Percentiles rank a stretch among this genome's conserved stretches.
Evolutionary conservation across 2,113 vertebrate genomes (phyloP).

Genomic region (Clarias macrocephalus): DNA sequence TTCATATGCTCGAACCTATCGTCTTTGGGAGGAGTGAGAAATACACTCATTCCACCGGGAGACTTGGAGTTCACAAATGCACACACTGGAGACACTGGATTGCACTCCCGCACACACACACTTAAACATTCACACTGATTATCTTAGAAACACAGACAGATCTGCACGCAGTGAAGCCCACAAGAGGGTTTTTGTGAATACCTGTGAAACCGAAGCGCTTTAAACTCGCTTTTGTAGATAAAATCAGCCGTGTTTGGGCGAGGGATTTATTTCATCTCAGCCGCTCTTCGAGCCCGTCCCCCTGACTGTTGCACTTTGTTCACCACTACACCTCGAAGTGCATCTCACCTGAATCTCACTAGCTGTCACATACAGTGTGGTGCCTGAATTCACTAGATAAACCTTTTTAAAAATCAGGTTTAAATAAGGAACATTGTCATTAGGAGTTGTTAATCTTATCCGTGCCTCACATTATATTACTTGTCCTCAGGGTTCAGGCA

Average conservation of each 20-base stretch:
- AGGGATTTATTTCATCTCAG: constrained; percentile 35
- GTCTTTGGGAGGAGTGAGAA: constrained; percentile 12
- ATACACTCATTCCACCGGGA: constrained; percentile 19
- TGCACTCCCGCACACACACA: constrained; percentile 5
- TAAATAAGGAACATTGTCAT: constrained; percentile 19
- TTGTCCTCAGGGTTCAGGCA: background rate
- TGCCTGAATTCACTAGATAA: background rate
- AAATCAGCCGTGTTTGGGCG: constrained; percentile 24
- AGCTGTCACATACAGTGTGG: background rate
- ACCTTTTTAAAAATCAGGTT: constrained; percentile 15
- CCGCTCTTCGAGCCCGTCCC: background rate
- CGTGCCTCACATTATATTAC: constrained; percentile 17
- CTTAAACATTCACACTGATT: constrained; percentile 36
- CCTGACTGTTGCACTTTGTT: background rate
- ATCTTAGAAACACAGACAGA: constrained; percentile 13
- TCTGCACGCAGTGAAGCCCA: constrained; percentile 13
- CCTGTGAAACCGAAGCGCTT: constrained; percentile 34
- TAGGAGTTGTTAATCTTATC: constrained; percentile 26
- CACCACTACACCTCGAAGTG: constrained; percentile 18
- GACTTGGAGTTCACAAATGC: constrained; percentile 10
- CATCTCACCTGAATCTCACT: constrained; percentile 23
- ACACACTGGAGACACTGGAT: background rate
- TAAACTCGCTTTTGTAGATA: constrained; percentile 26
- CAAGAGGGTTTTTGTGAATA: constrained; percentile 29
- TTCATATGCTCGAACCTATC: constrained; percentile 44